phyloP scores from a whole-genome alignment of 2,888 invertebrate species.

The Mantis religiosa region DNA sequence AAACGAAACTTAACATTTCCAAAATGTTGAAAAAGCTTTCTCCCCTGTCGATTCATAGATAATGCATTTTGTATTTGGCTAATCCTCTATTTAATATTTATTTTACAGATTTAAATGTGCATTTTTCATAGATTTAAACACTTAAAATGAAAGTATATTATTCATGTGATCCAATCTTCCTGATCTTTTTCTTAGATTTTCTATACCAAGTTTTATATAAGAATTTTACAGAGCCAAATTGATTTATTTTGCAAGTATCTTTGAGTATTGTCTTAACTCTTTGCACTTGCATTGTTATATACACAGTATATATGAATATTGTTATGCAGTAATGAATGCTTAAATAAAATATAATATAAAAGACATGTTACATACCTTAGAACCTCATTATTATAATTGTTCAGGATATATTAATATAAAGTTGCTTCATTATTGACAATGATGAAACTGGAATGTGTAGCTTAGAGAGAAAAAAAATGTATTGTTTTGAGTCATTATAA shows the following conservation, averaged over 20 bases:
- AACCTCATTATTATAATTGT: neutral
- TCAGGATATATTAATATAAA: neutral
- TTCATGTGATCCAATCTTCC: neutral
- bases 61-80: too few species aligned
- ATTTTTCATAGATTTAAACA: neutral
- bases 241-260: slow-evolving; percentile 11
- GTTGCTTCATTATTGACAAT: neutral
- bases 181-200: neutral
- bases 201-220: slow-evolving; percentile 12
- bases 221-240: slow-evolving; percentile 15
- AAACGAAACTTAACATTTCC: neutral
- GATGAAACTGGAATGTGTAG: neutral
- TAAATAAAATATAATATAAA: neutral
- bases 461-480: neutral
- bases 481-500: neutral
- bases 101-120: neutral
- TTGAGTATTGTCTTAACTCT: slow-evolving; percentile 15
- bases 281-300: slow-evolving; percentile 20
- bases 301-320: slow-evolving; percentile 9
- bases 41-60: neutral
- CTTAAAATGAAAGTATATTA: neutral
- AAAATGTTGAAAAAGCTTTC: neutral
- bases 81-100: neutral
- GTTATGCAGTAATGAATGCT: slow-evolving; percentile 25
- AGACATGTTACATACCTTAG: neutral